Conservation (phyloP, 53 echinoderm and acorn worm species). For the Paracentrotus lividus region DNA sequence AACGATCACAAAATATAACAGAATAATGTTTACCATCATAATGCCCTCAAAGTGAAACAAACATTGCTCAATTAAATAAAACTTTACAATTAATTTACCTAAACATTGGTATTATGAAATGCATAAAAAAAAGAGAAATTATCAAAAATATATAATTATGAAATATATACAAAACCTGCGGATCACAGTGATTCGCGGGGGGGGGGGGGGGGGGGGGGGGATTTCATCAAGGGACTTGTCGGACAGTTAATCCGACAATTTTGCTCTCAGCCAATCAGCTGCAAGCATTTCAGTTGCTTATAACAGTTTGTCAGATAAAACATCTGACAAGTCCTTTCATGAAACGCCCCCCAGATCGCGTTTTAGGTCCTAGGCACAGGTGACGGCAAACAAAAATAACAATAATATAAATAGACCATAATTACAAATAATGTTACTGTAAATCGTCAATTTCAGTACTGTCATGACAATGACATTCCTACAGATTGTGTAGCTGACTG, state of each 20-base stretch:
- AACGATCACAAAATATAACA: no score
- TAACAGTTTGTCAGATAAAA: background rate
- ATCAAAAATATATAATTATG: background rate
- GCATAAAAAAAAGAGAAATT: background rate
- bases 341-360: background rate
- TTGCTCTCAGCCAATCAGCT: no score
- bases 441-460: background rate
- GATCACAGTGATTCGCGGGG: no score
- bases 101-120: background rate
- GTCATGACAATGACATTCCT: slow-evolving; percentile 69
- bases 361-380: background rate
- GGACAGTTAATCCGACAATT: no score
- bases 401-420: no score
- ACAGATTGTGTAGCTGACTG: slow-evolving; percentile 78
- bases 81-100: no score
- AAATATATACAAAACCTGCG: background rate
- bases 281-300: background rate
- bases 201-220: no score
- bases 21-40: no score
- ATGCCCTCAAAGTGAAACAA: no score
- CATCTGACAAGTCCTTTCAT: background rate
- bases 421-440: background rate
- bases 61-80: no score
- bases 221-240: no score
- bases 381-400: no score